Conservation (phyloP, 1,140 invertebrate species). For the Conus ventricosus region DNA sequence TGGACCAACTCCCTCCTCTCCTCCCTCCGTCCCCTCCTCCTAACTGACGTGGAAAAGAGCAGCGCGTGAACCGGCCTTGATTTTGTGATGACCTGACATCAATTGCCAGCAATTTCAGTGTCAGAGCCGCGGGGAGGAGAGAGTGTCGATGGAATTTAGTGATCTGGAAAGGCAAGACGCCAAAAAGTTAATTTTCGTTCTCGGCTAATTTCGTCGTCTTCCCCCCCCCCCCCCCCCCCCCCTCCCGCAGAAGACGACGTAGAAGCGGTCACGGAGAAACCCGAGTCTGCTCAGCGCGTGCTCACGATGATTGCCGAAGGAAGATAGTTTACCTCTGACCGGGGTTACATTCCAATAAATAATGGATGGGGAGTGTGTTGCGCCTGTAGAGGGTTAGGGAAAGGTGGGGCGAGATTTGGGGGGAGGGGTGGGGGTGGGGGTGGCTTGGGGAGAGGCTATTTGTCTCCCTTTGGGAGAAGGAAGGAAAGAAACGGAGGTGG, state of each 20-base stretch:
- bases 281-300: not conserved
- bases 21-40: not conserved
- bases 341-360: not conserved
- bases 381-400: too few species aligned
- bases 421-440: too few species aligned
- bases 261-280: not conserved
- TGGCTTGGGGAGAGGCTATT: too few species aligned
- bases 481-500: too few species aligned
- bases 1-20: not conserved
- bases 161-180: slow-evolving; percentile 35
- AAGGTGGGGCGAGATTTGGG: too few species aligned
- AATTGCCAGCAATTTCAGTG: slow-evolving; percentile 34
- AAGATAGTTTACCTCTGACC: not conserved
- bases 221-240: too few species aligned
- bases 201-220: slow-evolving; percentile 18
- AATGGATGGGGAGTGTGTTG: not conserved
- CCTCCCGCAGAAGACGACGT: too few species aligned
- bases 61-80: not conserved
- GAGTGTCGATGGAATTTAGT: slow-evolving; percentile 35
- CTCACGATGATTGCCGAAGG: slow-evolving; percentile 20
- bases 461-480: too few species aligned
- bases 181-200: slow-evolving; percentile 34
- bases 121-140: slow-evolving; percentile 14
- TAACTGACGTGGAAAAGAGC: not conserved
- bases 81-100: slow-evolving; percentile 23